Evolutionary conservation across 2,113 vertebrate species (phyloP), one percentile per base, ranked within the genome.

Genomic region (Peucedramus taeniatus): DNA sequence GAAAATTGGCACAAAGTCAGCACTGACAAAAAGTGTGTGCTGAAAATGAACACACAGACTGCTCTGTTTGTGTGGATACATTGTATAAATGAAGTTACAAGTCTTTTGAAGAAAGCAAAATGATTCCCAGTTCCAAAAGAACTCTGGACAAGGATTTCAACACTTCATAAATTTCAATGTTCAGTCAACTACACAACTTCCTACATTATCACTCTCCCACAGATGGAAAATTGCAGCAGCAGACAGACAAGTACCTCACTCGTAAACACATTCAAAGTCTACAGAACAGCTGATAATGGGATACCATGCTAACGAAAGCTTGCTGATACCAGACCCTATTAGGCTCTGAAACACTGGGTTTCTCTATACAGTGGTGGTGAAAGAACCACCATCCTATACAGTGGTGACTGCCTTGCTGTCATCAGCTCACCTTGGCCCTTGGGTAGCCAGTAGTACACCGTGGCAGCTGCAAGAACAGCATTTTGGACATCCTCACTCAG

Each of bases 361-460:
- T 83, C 63, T 86, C 80, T 65, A 33, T 5, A 53, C 0, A 81
- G 35, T 2, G 27, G 15, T 33, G 45, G 15, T 39, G 40, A 88
- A 66, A 93, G 47, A 95, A 80, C 2, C 40, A 81, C 14, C 26
- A 69, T 10, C 4, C 31, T 44, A 18, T 6, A 30, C 1, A 65
- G 5, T 20, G 63, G 28, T 71, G 74, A 69, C 20, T 49, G 80
- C 20, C 53, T 16, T 84, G 16, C 50, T 45, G 16, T 44, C 42
- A 51, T 15, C 44, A 17, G 40, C 98, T 98, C 97, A 99, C 99
- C 99, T 98, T 99, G 98, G 76, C 98, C 98, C 97, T 99, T 99
- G 5, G 99, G 99, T 14, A 99, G 97, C 96, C 98, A 99, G 96
- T 98, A 99, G 83, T 98, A 99, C 10, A 98, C 97, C 1, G 98